Conservation (phyloP, 2,888 invertebrate species). For the Muscina levida region DNA sequence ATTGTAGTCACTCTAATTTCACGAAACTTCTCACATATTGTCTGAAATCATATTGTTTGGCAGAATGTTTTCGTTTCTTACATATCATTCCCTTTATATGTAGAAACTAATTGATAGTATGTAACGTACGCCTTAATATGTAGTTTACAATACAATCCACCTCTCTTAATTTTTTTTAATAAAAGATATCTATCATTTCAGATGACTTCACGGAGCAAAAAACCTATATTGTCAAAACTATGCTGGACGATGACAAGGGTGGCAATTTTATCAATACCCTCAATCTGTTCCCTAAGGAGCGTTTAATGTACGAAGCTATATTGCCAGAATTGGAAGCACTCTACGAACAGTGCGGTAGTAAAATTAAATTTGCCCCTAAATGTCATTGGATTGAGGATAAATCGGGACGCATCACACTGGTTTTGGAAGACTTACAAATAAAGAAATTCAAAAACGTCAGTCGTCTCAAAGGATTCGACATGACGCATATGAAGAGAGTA, state of each 20-base stretch:
- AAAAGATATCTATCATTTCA: conserved; percentile 54
- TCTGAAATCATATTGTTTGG: too few relatives aligned
- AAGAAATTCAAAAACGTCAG: conserved; percentile 75
- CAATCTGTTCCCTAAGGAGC: conserved; percentile 77
- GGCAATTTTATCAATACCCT: conserved; percentile 73
- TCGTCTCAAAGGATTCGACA: conserved; percentile 76
- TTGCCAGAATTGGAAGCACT: conserved; percentile 75
- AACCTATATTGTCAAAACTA: conserved; percentile 76
- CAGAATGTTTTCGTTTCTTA: too few relatives aligned
- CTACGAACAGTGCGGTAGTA: conserved; percentile 71
- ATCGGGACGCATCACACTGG: conserved; percentile 72
- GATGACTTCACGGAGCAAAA: conserved; percentile 74
- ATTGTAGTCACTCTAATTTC: too few relatives aligned
- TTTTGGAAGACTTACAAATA: conserved; percentile 75
- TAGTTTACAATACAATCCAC: too few relatives aligned
- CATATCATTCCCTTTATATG: too few relatives aligned
- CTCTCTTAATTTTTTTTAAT: too few relatives aligned
- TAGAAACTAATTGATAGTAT: too few relatives aligned
- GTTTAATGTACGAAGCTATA: conserved; percentile 74
- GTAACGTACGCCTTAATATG: too few relatives aligned
- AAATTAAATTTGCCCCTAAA: conserved; percentile 74
- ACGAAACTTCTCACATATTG: too few relatives aligned
- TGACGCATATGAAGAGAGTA: conserved; percentile 75
- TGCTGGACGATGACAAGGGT: conserved; percentile 72
- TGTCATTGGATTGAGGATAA: conserved; percentile 73